Evolutionary conservation across 2,113 vertebrate genomes (phyloP), one percentile per base, ranked within the genome.

Genomic region (Podarcis cretensis): DNA sequence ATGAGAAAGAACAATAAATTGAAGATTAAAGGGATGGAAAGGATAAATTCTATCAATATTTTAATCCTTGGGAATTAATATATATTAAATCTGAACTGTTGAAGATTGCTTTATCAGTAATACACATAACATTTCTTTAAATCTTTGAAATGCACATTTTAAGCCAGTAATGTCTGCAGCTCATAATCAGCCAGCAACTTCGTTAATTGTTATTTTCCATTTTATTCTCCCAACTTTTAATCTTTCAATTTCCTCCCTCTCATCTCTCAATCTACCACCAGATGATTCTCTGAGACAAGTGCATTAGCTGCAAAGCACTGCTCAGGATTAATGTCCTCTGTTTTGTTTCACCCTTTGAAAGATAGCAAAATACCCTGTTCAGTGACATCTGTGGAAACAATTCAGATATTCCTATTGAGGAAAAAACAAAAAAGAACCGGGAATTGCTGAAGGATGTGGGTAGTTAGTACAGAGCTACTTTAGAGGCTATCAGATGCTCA

Each of bases 1-100:
- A 18, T 13, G 81, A 32, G 69, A 89, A 91, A 92, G 87, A 89
- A 71, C 1, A 86, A 87, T 37, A 71, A 48, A 69, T 2, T 87
- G 69, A 92, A 84, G 25, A 88, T 81, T 76, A 90, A 9, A 68
- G 79, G 4, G 0, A 48, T 86, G n/a, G 91, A 43, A 25, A 83
- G 0, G 79, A 59, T 76, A 91, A 88, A 90, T 87, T 69, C 5
- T 90, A 14, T 84, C 89, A 35, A 80, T 84, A 79, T 3, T 90
- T 90, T 85, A 85, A 48, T 69, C 25, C 63, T 83, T 35, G 27
- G 65, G 27, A 83, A 69, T 68, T 43, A 43, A 83, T 48, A 83
- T 48, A 71, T 71, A 30, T 13, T 30, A 30, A 18, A 69, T 20
- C 40, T 10, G 25, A 83, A 48, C 65, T 83, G 13, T 71, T 83